Conservation (phyloP, 2,888 invertebrate genomes). For the Acanthosoma haemorrhoidale region DNA sequence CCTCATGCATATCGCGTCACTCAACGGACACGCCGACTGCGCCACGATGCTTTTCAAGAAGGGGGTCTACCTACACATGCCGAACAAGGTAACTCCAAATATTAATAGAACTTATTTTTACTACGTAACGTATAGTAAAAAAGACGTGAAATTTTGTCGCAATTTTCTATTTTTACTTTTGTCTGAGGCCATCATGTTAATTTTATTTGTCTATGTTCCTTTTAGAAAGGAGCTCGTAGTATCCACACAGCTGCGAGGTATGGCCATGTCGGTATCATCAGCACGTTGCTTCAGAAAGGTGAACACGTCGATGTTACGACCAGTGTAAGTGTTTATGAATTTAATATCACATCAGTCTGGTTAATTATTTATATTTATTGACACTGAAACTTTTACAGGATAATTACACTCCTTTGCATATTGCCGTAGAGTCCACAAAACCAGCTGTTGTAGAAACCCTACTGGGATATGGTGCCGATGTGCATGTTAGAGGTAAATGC, state of each 20-base stretch:
- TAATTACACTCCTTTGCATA: constrained; percentile 95
- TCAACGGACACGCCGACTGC: constrained; percentile 96
- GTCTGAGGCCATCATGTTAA: background rate
- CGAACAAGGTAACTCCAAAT: constrained; percentile 75
- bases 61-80: constrained; percentile 98
- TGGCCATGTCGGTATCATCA: constrained; percentile 95
- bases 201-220: constrained; percentile 34
- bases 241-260: constrained; percentile 96
- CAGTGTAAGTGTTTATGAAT: constrained; percentile 62
- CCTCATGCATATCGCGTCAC: constrained; percentile 95
- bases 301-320: constrained; percentile 94
- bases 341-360: background rate
- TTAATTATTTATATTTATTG: background rate
- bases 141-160: background rate
- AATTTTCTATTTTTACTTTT: background rate
- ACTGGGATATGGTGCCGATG: constrained; percentile 90
- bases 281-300: constrained; percentile 89
- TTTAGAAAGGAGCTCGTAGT: constrained; percentile 86
- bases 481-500: constrained; percentile 80
- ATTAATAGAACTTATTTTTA: background rate
- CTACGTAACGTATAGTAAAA: background rate
- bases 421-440: constrained; percentile 91
- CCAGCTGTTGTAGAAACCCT: constrained; percentile 93
- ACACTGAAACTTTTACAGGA: constrained; percentile 56
- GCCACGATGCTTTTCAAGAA: constrained; percentile 97